Evolutionary conservation across 1,140 invertebrate species (phyloP).

Genomic region (Elymnias hypermnestra): DNA sequence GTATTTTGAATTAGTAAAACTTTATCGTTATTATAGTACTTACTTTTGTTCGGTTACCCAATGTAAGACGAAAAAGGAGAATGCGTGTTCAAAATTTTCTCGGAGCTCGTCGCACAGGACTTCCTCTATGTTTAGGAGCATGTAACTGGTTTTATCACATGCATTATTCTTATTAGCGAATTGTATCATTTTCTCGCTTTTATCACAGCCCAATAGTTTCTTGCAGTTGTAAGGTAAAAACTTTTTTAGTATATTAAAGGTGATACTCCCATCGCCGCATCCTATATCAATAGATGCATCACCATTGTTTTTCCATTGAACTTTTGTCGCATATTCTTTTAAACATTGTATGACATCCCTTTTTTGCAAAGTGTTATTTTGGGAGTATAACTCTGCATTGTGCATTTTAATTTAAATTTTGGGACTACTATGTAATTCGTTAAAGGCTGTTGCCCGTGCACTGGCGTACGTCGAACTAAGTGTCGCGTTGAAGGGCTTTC

Average conservation of each 20-base stretch:
- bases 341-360: slow-evolving; percentile 81
- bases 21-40: slow-evolving; percentile 40
- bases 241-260: slow-evolving; percentile 80
- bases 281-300: slow-evolving; percentile 84
- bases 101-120: slow-evolving; percentile 70
- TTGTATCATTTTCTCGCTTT: slow-evolving; percentile 83
- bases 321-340: slow-evolving; percentile 78
- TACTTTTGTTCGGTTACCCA: slow-evolving; percentile 87
- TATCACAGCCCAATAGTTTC: slow-evolving; percentile 79
- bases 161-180: slow-evolving; percentile 78
- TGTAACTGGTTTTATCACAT: slow-evolving; percentile 76
- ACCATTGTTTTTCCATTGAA: slow-evolving; percentile 77
- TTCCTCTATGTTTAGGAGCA: slow-evolving; percentile 80
- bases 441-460: slow-evolving; percentile 41
- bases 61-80: slow-evolving; percentile 89
- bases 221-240: slow-evolving; percentile 76
- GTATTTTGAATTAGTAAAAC: too few relatives aligned
- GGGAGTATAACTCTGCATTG: slow-evolving; percentile 78
- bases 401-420: slow-evolving; percentile 74
- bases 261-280: slow-evolving; percentile 86
- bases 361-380: slow-evolving; percentile 81
- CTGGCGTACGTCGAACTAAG: slow-evolving; percentile 36
- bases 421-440: slow-evolving; percentile 23
- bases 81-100: slow-evolving; percentile 81
- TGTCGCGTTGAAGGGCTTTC: slow-evolving; percentile 44